phyloP scores from a whole-genome alignment of 2,113 vertebrate genomes.

The Gallinago jamesoni region DNA sequence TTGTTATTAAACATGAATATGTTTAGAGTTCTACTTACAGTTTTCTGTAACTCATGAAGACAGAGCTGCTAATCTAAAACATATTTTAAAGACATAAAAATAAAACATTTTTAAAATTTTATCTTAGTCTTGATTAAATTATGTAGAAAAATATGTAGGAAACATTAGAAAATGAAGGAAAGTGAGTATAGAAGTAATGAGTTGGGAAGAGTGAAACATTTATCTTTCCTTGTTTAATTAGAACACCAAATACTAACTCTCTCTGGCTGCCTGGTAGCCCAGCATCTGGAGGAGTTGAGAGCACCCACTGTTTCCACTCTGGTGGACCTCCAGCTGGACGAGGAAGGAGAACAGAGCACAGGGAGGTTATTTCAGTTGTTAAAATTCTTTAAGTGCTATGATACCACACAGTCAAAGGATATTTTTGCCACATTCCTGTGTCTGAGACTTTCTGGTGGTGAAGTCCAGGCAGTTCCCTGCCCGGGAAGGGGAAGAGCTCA shows the following conservation, averaged over 20 bases:
- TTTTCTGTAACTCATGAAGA: not conserved
- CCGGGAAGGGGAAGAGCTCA: not conserved
- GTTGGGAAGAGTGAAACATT: not conserved
- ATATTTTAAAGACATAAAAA: not conserved
- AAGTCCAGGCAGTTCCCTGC: not conserved
- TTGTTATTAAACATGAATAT: not conserved
- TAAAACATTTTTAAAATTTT: not conserved
- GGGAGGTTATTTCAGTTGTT: not conserved
- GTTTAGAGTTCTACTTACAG: not conserved
- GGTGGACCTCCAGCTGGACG: accelerated
- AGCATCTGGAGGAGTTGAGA: not conserved
- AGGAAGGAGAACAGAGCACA: no score
- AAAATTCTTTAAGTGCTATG: not conserved
- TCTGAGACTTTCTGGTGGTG: not conserved
- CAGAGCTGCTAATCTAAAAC: not conserved
- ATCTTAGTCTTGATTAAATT: not conserved
- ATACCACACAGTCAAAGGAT: accelerated
- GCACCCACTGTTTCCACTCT: accelerated
- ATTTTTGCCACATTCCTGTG: not conserved
- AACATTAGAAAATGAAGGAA: not conserved
- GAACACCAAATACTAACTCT: not conserved
- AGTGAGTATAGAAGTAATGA: not conserved
- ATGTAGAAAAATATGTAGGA: not conserved
- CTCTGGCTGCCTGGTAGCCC: not conserved
- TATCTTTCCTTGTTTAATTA: not conserved